Conservation (phyloP, 2,888 invertebrate genomes). For the Drosophila suboccidentalis region DNA sequence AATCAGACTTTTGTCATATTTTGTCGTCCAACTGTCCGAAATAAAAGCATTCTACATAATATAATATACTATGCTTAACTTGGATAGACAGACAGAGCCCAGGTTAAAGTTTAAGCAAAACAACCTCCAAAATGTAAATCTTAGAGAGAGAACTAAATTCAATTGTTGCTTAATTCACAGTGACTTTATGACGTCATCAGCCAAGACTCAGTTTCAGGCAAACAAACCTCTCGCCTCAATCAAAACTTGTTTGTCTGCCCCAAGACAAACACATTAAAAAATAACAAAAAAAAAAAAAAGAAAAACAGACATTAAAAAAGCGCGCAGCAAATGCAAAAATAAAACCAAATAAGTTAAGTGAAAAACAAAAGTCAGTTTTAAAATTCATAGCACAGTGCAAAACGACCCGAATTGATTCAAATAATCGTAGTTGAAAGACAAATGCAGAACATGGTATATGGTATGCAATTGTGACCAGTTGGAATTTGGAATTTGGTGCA, state of each 20-base stretch:
- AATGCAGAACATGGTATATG: conserved; percentile 36
- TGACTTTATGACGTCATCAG: conserved; percentile 65
- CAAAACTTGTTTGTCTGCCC: conserved; percentile 72
- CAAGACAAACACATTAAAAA: conserved; percentile 27
- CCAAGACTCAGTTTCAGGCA: conserved; percentile 52
- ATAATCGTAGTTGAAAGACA: conserved; percentile 31
- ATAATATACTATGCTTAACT: neutral
- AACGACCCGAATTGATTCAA: conserved; percentile 45
- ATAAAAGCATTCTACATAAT: too few species aligned
- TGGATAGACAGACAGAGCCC: conserved; percentile 12
- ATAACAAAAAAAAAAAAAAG: conserved; percentile 30
- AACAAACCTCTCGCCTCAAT: conserved; percentile 59
- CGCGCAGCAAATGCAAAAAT: conserved; percentile 23
- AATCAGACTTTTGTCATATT: neutral
- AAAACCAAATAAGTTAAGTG: conserved; percentile 31
- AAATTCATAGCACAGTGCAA: conserved; percentile 56
- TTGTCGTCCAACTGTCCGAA: conserved; percentile 34
- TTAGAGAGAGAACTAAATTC: conserved; percentile 46
- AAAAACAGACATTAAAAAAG: conserved; percentile 33
- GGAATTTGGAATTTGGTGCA: conserved; percentile 60
- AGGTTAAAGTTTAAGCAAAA: conserved; percentile 55
- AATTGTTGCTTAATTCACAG: conserved; percentile 70
- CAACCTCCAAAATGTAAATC: conserved; percentile 69
- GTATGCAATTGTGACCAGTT: conserved; percentile 43
- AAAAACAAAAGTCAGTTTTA: conserved; percentile 60